phyloP scores from a whole-genome alignment of 1,140 invertebrate genomes.

The Drosophila tsacasi region DNA sequence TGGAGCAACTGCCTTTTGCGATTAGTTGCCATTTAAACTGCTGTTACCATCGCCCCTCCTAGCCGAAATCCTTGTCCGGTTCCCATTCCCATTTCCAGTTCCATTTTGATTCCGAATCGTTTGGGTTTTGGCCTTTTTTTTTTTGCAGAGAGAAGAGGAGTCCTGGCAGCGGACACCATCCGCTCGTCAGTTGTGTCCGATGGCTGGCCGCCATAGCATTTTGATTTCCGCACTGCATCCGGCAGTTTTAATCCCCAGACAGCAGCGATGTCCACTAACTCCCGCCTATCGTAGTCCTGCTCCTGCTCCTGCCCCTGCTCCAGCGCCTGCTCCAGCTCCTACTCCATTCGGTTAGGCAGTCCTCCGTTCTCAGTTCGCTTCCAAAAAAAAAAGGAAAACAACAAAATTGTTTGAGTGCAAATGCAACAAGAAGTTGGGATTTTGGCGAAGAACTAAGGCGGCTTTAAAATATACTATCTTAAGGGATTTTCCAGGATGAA shows the following conservation, averaged over 20 bases:
- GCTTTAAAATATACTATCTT: background rate
- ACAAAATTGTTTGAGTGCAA: conserved; percentile 33
- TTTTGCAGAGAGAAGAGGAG: conserved; percentile 8
- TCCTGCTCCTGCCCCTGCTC: too few relatives aligned
- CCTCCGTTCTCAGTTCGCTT: conserved; percentile 7
- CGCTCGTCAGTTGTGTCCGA: conserved; percentile 53
- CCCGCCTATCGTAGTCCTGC: conserved; percentile 8
- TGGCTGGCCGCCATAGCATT: conserved; percentile 69
- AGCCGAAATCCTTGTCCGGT: conserved; percentile 25
- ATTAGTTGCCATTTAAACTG: conserved; percentile 83
- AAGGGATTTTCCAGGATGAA: background rate
- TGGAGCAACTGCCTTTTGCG: conserved; percentile 59
- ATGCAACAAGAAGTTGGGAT: conserved; percentile 19
- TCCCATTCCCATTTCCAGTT: conserved; percentile 38
- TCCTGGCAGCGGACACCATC: conserved; percentile 26
- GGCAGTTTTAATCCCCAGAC: conserved; percentile 74
- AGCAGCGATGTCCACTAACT: conserved; percentile 32
- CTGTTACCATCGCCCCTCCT: conserved; percentile 50
- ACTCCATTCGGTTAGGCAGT: conserved; percentile 8
- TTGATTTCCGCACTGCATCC: conserved; percentile 80
- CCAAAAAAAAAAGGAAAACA: background rate
- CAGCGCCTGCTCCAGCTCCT: background rate
- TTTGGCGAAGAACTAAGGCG: background rate
- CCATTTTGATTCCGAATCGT: conserved; percentile 47
- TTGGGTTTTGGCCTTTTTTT: conserved; percentile 12